These are phyloP conservation scores for Pseudomyrmex concolor DNA, from an alignment of 1,140 invertebrate species.

Conservation along the genomic window DNA sequence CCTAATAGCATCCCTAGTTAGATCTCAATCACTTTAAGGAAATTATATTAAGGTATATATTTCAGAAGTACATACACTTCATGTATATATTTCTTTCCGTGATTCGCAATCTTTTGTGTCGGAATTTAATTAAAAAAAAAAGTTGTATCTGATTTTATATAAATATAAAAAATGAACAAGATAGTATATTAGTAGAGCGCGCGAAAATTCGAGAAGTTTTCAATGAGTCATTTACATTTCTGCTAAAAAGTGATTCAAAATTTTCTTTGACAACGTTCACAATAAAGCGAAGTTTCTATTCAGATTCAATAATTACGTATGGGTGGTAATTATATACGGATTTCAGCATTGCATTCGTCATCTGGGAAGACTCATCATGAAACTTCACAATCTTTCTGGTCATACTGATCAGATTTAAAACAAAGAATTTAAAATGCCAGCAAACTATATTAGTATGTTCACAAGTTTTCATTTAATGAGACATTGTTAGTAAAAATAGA, in stretches of 20 bases:
- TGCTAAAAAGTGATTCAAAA: not conserved
- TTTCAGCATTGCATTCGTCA: not conserved
- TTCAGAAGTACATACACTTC: no score
- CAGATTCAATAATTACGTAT: conserved; percentile 20
- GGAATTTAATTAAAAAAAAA: conserved; percentile 23
- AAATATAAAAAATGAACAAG: conserved; percentile 17
- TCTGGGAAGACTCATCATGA: not conserved
- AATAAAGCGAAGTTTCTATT: not conserved
- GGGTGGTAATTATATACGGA: not conserved
- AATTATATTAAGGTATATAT: conserved; percentile 45
- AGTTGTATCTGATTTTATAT: conserved; percentile 16
- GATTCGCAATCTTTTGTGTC: conserved; percentile 16
- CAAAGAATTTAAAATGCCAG: conserved; percentile 50
- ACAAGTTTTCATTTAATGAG: conserved; percentile 57
- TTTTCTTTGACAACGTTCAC: conserved; percentile 3
- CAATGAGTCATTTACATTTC: not conserved
- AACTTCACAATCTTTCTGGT: conserved; percentile 11
- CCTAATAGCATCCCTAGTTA: conserved; percentile 13
- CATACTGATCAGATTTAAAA: conserved; percentile 51
- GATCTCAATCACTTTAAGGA: conserved; percentile 24
- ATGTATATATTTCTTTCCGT: not conserved
- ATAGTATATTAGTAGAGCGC: conserved; percentile 1
- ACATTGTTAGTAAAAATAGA: conserved; percentile 72
- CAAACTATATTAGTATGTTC: conserved; percentile 64
- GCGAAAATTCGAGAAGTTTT: conserved; percentile 26